Evolutionary conservation across 2,888 invertebrate genomes (phyloP).

Genomic region (Timandra comae): DNA sequence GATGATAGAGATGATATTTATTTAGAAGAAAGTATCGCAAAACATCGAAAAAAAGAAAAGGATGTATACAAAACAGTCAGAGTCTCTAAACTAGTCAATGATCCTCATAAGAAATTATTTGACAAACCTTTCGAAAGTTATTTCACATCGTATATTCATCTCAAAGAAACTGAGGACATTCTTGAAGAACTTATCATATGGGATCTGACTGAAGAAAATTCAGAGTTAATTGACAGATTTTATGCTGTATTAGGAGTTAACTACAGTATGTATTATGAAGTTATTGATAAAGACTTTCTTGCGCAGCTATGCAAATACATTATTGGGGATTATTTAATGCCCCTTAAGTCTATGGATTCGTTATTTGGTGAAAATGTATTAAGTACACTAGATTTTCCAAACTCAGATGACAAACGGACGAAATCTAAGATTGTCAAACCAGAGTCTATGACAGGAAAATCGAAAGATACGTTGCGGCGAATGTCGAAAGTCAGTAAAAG

Average conservation of each 20-base stretch:
- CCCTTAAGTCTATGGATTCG: conserved; percentile 42
- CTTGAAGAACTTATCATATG: conserved; percentile 57
- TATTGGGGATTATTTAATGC: conserved; percentile 54
- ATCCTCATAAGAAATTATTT: conserved; percentile 58
- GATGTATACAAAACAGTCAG: conserved; percentile 52
- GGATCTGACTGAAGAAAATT: conserved; percentile 57
- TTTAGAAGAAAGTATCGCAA: conserved; percentile 54
- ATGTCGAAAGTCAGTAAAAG: conserved; percentile 42
- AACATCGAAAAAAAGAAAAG: conserved; percentile 50
- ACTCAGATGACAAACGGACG: conserved; percentile 47
- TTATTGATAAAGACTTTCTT: conserved; percentile 71
- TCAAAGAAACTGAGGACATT: conserved; percentile 60
- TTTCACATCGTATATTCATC: conserved; percentile 75
- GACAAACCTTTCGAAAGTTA: conserved; percentile 67
- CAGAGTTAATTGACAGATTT: conserved; percentile 74
- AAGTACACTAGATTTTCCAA: conserved; percentile 48
- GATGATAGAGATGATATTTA: conserved; percentile 58
- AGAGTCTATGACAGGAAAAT: conserved; percentile 33
- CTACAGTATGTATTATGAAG: conserved; percentile 76
- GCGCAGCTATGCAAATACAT: conserved; percentile 67
- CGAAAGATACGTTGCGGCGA: conserved; percentile 43
- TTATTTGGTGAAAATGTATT: conserved; percentile 62
- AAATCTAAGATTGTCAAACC: conserved; percentile 58
- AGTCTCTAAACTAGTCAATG: conserved; percentile 68
- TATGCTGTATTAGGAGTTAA: conserved; percentile 77